phyloP scores from a whole-genome alignment of 2,113 vertebrate species.

The Nothoprocta pentlandii region DNA sequence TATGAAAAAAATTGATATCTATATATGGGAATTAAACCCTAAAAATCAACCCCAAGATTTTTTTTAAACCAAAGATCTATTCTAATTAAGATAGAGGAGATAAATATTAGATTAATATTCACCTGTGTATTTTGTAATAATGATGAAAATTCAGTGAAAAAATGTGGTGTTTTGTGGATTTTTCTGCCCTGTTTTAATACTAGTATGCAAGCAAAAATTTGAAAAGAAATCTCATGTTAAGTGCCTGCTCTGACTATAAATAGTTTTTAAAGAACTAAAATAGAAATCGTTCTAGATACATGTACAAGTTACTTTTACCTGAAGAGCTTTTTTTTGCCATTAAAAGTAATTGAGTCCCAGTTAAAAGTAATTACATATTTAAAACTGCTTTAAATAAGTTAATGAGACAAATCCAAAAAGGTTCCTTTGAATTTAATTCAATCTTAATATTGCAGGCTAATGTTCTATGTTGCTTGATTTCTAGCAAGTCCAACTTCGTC shows the following conservation, averaged over 20 bases:
- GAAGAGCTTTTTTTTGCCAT: neutral
- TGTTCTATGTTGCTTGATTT: neutral
- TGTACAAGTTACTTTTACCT: conserved; percentile 34
- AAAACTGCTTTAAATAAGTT: conserved; percentile 15
- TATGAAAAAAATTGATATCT: neutral
- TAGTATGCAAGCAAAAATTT: neutral
- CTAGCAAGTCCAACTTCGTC: neutral
- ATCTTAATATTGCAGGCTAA: neutral
- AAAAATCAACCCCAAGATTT: neutral
- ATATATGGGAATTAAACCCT: neutral
- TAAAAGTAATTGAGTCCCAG: conserved; percentile 17
- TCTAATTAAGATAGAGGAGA: neutral
- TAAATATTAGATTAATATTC: neutral
- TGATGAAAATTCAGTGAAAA: neutral
- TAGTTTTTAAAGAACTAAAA: neutral
- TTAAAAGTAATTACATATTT: conserved; percentile 50
- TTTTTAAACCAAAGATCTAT: conserved; percentile 14
- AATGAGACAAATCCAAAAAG: conserved; percentile 19
- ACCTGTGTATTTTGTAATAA: neutral
- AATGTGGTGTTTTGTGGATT: neutral
- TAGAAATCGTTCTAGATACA: conserved; percentile 30
- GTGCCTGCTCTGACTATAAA: neutral
- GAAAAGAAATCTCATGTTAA: neutral
- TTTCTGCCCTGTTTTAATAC: neutral
- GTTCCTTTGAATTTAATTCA: neutral